A percentile compares a stretch with the other conserved stretches of the same genome.
Evolutionary conservation across 2,113 vertebrate species (phyloP).

Genomic region (Sceloporus tristichus): DNA sequence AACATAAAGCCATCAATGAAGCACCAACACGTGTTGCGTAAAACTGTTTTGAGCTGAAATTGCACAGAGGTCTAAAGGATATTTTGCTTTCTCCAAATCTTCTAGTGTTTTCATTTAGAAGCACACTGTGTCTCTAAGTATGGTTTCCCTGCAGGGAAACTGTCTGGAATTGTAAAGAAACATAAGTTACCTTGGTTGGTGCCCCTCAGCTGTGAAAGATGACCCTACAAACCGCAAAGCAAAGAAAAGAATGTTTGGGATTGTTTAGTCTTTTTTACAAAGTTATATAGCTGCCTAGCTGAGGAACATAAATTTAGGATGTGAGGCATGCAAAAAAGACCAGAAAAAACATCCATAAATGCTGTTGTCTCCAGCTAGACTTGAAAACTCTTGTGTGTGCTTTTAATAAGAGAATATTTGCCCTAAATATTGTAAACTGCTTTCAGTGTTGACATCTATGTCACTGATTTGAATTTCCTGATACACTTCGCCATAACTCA

Average conservation of each 20-base stretch:
- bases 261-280: conserved; percentile 15
- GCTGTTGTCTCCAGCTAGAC: background rate
- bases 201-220: background rate
- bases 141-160: background rate
- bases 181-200: background rate
- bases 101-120: background rate
- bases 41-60: background rate
- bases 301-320: background rate
- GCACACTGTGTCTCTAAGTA: background rate
- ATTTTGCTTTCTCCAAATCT: background rate
- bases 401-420: background rate
- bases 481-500: no score
- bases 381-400: background rate
- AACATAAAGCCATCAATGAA: background rate
- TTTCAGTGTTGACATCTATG: no score
- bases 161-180: conserved; percentile 21
- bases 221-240: fast-evolving
- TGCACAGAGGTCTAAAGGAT: conserved; percentile 1
- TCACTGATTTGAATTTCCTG: no score
- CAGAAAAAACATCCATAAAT: background rate
- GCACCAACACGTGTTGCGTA: conserved; percentile 9
- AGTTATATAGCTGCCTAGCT: background rate
- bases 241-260: fast-evolving
- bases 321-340: background rate
- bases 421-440: background rate